A percentile compares a stretch with the other conserved stretches of the same genome.
Evolutionary conservation across 2,113 vertebrate genomes (phyloP).

Genomic region (Neofelis nebulosa): DNA sequence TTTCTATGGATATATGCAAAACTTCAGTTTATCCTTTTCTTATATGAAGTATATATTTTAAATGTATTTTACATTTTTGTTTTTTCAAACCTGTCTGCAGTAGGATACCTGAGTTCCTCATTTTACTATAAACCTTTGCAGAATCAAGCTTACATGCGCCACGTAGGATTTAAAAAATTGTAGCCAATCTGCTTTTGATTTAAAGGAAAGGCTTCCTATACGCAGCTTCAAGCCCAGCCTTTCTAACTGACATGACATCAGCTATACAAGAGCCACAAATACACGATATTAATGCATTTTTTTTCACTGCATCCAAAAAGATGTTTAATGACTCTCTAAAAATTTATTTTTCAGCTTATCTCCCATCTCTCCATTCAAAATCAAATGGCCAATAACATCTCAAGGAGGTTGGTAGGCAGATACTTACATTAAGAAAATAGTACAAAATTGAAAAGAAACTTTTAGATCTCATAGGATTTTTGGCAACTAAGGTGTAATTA

Average conservation of each 20-base stretch:
- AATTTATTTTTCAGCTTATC: neutral
- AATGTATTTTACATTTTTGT: conserved; percentile 15
- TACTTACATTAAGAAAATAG: neutral
- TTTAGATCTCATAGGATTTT: neutral
- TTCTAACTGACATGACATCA: neutral
- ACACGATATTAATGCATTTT: neutral
- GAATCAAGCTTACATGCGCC: neutral
- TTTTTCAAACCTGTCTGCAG: neutral
- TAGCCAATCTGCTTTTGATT: conserved; percentile 20
- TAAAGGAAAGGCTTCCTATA: neutral
- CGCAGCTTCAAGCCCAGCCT: neutral
- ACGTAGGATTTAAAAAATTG: neutral
- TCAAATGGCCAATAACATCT: neutral
- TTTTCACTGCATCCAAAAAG: neutral
- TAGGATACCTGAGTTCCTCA: neutral
- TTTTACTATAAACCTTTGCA: conserved; percentile 14
- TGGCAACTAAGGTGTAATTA: neutral
- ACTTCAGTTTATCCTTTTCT: neutral
- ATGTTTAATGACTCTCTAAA: neutral
- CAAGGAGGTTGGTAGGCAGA: neutral
- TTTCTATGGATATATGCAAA: neutral
- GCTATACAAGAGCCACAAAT: neutral
- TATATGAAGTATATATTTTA: conserved; percentile 7
- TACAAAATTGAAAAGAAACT: neutral
- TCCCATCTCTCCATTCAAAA: neutral